Base-by-base conservation (phyloP, 2,888 invertebrate species). In the Pogonocherus hispidulus region DNA sequence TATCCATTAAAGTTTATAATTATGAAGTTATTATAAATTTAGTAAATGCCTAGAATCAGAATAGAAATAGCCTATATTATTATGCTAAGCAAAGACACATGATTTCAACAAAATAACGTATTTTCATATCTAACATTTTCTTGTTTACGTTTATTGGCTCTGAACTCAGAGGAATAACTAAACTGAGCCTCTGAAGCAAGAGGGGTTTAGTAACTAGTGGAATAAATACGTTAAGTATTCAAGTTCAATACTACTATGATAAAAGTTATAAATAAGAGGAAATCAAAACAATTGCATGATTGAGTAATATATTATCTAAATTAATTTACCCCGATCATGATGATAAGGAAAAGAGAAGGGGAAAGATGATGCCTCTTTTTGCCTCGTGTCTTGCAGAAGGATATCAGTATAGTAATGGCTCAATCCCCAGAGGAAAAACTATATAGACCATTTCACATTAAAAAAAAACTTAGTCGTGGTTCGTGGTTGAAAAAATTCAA, bases 171-270 rank as follows among this genome's bases (percentile, higher is more conserved):
- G n/a, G n/a, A n/a, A n/a, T n/a, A n/a, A n/a, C n/a, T n/a, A n/a
- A n/a, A n/a, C n/a, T n/a, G n/a, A n/a, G n/a, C n/a, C n/a, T n/a
- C n/a, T n/a, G n/a, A n/a, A n/a, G n/a, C n/a, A n/a, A n/a, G 11
- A 37, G 19, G 37, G 37, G 55, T 55, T 55, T 20, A 3, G 18
- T 20, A 55, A 55, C 37, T 47, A 47, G 9, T 9, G 19, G 37
- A 55, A 55, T 37, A 20, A 20, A 41, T 37, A 41, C 55, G n/a
- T 18, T 14, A 5, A n/a, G 6, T 37, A 20, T 37, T 11, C 55
- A 55, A 55, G 55, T 37, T 55, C 55, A 55, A 37, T 55, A 55
- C 22, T 37, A 37, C 37, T 35, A 5, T n/a, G 35, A 37, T 55
- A 37, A 32, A 55, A 20, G 6, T 9, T 32, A 20, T 35, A 55